A percentile compares a stretch with the other conserved stretches of the same genome.
Conservation (phyloP, 2,888 invertebrate species). For the Crioceris asparagi region DNA sequence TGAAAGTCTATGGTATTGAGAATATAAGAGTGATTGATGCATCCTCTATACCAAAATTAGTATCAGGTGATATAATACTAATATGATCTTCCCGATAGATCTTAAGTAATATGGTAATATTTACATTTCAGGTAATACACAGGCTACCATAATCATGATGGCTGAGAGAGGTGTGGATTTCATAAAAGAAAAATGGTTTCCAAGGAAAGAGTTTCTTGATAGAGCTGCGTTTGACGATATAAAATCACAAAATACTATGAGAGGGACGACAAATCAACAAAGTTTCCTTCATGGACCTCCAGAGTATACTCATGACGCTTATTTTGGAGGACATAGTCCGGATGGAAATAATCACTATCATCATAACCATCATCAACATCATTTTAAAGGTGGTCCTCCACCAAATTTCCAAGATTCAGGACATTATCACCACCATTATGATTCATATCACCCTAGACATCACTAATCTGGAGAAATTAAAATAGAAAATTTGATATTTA, state of each 20-base stretch:
- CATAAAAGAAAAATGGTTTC: slow-evolving; percentile 31
- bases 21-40: slow-evolving; percentile 45
- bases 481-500: too few relatives aligned
- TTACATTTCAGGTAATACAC: slow-evolving; percentile 30
- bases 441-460: too few relatives aligned
- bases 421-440: too few relatives aligned
- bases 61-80: slow-evolving; percentile 32
- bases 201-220: too few relatives aligned
- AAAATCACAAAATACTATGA: too few relatives aligned
- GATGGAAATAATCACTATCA: background rate
- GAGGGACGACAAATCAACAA: too few relatives aligned
- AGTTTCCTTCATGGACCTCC: too few relatives aligned
- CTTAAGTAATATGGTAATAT: background rate
- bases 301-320: too few relatives aligned
- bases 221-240: slow-evolving; percentile 11
- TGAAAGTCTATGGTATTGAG: slow-evolving; percentile 52
- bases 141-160: slow-evolving; percentile 36
- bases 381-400: too few relatives aligned
- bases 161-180: slow-evolving; percentile 35
- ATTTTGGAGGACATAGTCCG: too few relatives aligned
- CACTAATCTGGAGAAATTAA: too few relatives aligned
- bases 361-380: background rate
- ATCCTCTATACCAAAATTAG: slow-evolving; percentile 34
- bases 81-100: background rate
- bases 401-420: too few relatives aligned